phyloP scores from a whole-genome alignment of 1,140 invertebrate species.

The Melanaphis sacchari region DNA sequence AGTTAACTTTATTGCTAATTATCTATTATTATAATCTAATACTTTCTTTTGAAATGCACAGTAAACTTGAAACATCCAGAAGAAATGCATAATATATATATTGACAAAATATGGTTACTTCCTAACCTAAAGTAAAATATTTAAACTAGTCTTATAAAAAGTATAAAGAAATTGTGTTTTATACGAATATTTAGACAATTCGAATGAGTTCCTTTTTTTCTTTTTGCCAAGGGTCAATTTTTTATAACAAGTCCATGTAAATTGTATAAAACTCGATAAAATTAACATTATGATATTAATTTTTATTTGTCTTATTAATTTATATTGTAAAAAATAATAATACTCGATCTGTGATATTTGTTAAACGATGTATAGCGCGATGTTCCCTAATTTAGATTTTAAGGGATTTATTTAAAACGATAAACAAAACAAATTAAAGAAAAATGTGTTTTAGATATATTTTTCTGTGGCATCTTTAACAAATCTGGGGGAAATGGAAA shows the following conservation, averaged over 20 bases:
- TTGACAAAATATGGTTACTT: constrained; percentile 57
- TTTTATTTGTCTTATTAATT: constrained; percentile 58
- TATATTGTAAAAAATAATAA: constrained; percentile 58
- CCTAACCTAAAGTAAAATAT: constrained; percentile 55
- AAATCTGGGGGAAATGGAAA: constrained; percentile 58
- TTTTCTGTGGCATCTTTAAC: constrained; percentile 58
- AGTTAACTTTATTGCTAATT: constrained; percentile 57
- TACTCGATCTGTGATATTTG: constrained; percentile 58
- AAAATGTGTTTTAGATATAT: constrained; percentile 57
- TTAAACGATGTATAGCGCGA: constrained; percentile 57
- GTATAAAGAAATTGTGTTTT: constrained; percentile 57
- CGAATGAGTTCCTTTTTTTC: constrained; percentile 57
- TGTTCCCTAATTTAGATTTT: constrained; percentile 58
- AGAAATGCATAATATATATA: constrained; percentile 58
- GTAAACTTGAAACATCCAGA: constrained; percentile 57
- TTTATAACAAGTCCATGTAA: constrained; percentile 58
- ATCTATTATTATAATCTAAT: constrained; percentile 57
- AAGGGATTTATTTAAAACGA: constrained; percentile 57
- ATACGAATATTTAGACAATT: constrained; percentile 55
- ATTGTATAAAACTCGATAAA: constrained; percentile 58
- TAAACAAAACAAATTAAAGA: constrained; percentile 22
- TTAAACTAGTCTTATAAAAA: constrained; percentile 56
- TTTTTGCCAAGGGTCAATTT: constrained; percentile 58
- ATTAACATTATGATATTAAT: constrained; percentile 58
- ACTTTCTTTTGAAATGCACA: constrained; percentile 57